Evolutionary conservation across 2,888 invertebrate species (phyloP).

Genomic region (Celastrina argiolus): DNA sequence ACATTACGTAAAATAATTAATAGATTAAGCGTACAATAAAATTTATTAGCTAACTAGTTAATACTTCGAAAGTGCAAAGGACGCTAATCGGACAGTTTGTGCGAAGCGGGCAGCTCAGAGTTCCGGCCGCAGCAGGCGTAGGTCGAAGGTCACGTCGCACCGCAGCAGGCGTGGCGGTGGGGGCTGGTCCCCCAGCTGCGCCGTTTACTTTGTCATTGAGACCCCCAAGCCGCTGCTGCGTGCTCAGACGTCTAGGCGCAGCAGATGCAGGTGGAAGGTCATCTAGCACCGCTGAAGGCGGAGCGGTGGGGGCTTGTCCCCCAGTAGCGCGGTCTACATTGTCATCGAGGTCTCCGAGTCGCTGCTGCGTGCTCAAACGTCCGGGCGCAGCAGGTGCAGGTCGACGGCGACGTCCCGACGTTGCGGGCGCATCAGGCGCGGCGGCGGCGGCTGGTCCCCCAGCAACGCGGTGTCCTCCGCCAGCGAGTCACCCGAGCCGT

Average conservation of each 20-base stretch:
- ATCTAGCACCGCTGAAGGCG: too few relatives aligned
- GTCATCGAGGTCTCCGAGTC: too few relatives aligned
- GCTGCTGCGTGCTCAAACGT: too few relatives aligned
- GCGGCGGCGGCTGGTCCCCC: conserved; percentile 47
- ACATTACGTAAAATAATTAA: background rate
- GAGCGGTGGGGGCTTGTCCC: too few relatives aligned
- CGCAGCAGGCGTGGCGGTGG: conserved; percentile 50
- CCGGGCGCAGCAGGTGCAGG: conserved; percentile 67
- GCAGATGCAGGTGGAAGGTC: conserved; percentile 68
- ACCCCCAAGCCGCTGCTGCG: conserved; percentile 75
- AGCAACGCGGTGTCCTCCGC: conserved; percentile 71
- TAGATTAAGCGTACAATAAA: background rate
- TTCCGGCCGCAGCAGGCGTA: conserved; percentile 69
- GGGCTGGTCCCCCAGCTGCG: conserved; percentile 55
- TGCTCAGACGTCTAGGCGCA: conserved; percentile 69
- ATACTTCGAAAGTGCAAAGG: conserved; percentile 1
- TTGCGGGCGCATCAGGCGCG: conserved; percentile 53
- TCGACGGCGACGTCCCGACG: conserved; percentile 70
- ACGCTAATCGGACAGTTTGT: conserved; percentile 9
- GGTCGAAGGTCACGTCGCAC: conserved; percentile 68
- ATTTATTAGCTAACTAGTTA: conserved; percentile 9
- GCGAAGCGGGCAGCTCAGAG: conserved; percentile 34
- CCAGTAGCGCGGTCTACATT: too few relatives aligned
- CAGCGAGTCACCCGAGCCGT: conserved; percentile 74
- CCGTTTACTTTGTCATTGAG: conserved; percentile 71